These are phyloP conservation scores for Thereva unica DNA, from an alignment of 2,888 invertebrate genomes.

Conservation along the genomic window DNA sequence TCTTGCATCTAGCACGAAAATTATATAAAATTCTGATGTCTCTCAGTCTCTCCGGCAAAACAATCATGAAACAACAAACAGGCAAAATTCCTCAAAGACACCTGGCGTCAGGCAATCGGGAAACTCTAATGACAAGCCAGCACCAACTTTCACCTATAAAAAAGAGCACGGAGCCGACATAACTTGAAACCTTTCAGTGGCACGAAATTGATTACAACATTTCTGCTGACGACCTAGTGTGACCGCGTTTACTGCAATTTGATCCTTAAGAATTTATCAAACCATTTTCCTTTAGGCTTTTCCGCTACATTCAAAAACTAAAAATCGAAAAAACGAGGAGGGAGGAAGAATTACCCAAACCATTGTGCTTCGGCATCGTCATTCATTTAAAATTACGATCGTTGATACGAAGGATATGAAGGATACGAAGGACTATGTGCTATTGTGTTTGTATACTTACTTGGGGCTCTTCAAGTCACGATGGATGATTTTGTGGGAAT, in stretches of 20 bases:
- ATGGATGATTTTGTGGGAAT: slow-evolving; percentile 95
- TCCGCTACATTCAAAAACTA: neutral
- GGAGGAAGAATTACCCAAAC: too few relatives aligned
- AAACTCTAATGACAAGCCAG: neutral
- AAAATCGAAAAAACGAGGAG: too few relatives aligned
- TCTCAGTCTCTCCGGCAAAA: too few relatives aligned
- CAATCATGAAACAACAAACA: too few relatives aligned
- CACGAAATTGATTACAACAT: neutral
- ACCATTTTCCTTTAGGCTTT: neutral
- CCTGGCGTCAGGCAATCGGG: neutral
- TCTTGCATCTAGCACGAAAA: too few relatives aligned
- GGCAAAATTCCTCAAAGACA: too few relatives aligned
- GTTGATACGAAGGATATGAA: too few relatives aligned
- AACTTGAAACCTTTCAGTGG: neutral
- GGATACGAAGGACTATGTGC: neutral
- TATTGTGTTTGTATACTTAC: slow-evolving; percentile 64
- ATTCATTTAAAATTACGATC: too few relatives aligned
- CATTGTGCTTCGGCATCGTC: too few relatives aligned
- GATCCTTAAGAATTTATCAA: slow-evolving; percentile 25
- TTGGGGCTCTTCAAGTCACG: slow-evolving; percentile 98
- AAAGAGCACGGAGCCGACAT: neutral
- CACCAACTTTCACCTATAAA: neutral
- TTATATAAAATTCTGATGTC: too few relatives aligned
- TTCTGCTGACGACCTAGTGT: neutral
- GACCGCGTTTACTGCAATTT: slow-evolving; percentile 17